phyloP scores from a whole-genome alignment of 2,888 invertebrate species.

The Acanthococcus lagerstroemiae region DNA sequence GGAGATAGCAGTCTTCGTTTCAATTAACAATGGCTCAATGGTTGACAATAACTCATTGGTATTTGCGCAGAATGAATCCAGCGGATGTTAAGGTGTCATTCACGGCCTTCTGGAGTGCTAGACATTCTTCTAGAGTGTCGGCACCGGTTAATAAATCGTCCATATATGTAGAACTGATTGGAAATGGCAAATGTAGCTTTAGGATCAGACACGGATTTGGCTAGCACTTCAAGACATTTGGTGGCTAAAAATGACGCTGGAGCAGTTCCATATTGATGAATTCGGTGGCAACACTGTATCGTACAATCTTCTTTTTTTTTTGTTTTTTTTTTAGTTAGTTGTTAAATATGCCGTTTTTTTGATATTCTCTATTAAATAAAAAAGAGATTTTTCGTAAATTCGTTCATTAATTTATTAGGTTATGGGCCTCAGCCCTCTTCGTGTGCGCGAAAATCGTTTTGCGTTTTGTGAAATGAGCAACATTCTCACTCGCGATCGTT shows the following conservation, averaged over 20 bases:
- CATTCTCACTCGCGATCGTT: too few relatives aligned
- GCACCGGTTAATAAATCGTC: not conserved
- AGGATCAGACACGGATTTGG: not conserved
- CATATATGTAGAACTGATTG: not conserved
- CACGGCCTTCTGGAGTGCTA: not conserved
- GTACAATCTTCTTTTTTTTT: too few relatives aligned
- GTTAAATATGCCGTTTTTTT: too few relatives aligned
- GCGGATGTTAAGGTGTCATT: not conserved
- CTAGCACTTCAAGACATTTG: not conserved
- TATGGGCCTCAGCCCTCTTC: too few relatives aligned
- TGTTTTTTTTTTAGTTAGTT: too few relatives aligned
- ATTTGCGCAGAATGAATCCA: constrained; percentile 1
- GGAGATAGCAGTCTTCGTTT: too few relatives aligned
- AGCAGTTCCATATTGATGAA: not conserved
- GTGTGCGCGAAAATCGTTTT: too few relatives aligned
- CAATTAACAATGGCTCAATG: not conserved
- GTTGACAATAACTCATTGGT: not conserved
- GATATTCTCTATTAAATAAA: too few relatives aligned
- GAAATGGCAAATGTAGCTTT: not conserved
- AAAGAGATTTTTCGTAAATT: too few relatives aligned
- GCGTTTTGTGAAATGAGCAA: too few relatives aligned
- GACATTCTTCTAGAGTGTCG: not conserved
- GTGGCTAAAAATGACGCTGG: constrained; percentile 1
- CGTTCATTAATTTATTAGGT: too few relatives aligned
- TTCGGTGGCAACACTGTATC: too few relatives aligned